These are phyloP conservation scores for Yponomeuta plumbellus DNA, from an alignment of 2,888 invertebrate genomes.

Conservation along the genomic window DNA sequence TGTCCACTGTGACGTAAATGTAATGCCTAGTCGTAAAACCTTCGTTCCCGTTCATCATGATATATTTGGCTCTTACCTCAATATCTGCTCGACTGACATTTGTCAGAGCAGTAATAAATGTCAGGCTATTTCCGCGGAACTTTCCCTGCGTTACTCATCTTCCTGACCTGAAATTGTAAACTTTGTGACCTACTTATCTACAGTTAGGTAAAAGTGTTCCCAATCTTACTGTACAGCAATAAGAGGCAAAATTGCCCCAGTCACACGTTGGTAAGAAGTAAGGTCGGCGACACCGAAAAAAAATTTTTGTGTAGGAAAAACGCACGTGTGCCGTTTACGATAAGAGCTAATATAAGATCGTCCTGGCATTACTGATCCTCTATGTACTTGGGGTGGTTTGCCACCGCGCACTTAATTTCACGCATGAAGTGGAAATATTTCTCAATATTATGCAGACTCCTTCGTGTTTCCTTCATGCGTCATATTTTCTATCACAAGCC, in stretches of 20 bases:
- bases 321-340: too few relatives aligned
- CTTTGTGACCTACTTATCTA: neutral
- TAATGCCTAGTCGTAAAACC: too few relatives aligned
- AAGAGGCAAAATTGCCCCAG: neutral
- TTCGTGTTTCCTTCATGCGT: neutral
- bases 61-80: too few relatives aligned
- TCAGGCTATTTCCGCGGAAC: neutral
- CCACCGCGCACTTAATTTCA: neutral
- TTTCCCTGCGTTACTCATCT: neutral
- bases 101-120: neutral
- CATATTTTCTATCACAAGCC: neutral
- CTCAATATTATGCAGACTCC: neutral
- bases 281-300: too few relatives aligned
- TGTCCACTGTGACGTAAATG: too few relatives aligned
- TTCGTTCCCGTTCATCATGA: too few relatives aligned
- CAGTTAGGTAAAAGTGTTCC: neutral
- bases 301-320: too few relatives aligned
- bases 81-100: neutral
- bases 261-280: neutral
- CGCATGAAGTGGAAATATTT: neutral
- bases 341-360: too few relatives aligned
- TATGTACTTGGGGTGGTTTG: too few relatives aligned
- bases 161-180: neutral
- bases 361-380: too few relatives aligned
- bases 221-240: neutral